phyloP scores from a whole-genome alignment of 35 echinoderm and acorn worm genomes.

The Ophioderma brevispina region DNA sequence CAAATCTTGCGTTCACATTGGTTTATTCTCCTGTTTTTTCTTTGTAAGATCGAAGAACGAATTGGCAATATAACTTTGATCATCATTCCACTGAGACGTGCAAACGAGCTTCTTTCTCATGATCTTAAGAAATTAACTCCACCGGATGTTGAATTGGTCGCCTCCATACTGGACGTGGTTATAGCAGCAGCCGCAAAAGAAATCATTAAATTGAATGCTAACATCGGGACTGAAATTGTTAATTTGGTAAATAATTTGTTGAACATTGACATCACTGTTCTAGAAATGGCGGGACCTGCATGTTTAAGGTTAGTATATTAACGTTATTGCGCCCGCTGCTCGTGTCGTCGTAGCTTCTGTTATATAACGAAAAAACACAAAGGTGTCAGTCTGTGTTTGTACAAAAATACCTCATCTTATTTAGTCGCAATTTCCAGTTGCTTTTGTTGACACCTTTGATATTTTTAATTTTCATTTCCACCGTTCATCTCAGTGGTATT shows the following conservation, averaged over 20 bases:
- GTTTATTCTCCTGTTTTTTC: too few species aligned
- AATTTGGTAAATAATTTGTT: slow-evolving; percentile 69
- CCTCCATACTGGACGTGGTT: slow-evolving; percentile 67
- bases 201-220: slow-evolving; percentile 24
- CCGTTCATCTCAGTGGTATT: too few species aligned
- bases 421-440: too few species aligned
- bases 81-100: slow-evolving; percentile 28
- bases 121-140: slow-evolving; percentile 22
- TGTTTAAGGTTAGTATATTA: slow-evolving; percentile 53
- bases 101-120: slow-evolving; percentile 46
- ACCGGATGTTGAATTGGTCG: slow-evolving; percentile 48
- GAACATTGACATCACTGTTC: slow-evolving; percentile 29
- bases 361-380: too few species aligned
- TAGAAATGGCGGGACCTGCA: slow-evolving; percentile 51
- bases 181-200: slow-evolving; percentile 51
- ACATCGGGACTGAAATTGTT: slow-evolving; percentile 61
- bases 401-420: too few species aligned
- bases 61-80: slow-evolving; percentile 55
- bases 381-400: too few species aligned
- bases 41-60: slow-evolving; percentile 6
- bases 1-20: too few species aligned
- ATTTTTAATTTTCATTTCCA: too few species aligned
- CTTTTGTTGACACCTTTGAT: too few species aligned
- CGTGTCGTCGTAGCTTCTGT: too few species aligned
- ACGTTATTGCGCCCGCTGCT: too few species aligned